Evolutionary conservation across 2,797 vertebrate genomes (phyloP).

Genomic region (Vespertilio murinus): DNA sequence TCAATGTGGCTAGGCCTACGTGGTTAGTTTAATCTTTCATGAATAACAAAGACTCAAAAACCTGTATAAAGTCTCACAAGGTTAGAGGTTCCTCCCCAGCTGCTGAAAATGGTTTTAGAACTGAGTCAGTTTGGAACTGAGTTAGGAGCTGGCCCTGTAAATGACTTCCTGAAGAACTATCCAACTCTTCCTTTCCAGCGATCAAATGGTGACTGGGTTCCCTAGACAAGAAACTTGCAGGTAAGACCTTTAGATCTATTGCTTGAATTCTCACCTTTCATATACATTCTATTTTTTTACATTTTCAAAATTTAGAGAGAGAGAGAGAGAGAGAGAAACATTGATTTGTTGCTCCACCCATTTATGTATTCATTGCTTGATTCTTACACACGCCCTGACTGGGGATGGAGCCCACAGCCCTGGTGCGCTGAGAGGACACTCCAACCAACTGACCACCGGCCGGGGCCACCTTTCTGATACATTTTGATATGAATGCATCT

Average conservation of each 20-base stretch:
- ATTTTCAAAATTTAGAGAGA: neutral
- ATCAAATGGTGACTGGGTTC: neutral
- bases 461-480: neutral
- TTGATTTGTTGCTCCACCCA: neutral
- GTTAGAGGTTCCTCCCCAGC: neutral
- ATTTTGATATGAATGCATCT: neutral
- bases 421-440: neutral
- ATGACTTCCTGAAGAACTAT: neutral
- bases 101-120: slow-evolving; percentile 7
- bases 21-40: slow-evolving; percentile 19
- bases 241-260: neutral
- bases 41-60: slow-evolving; percentile 57
- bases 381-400: neutral
- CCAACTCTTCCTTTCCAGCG: neutral
- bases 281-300: neutral
- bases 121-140: neutral
- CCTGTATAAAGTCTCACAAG: slow-evolving; percentile 11
- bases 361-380: neutral
- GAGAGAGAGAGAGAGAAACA: neutral
- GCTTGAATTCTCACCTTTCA: neutral
- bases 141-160: neutral
- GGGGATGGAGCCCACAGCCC: neutral
- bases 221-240: neutral
- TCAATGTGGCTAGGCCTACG: neutral
- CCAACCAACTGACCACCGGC: neutral